Percentiles rank a stretch among this genome's conserved stretches.
phyloP scores from a whole-genome alignment of 2,888 invertebrate genomes.

The Mesopsocus fuscifrons region DNA sequence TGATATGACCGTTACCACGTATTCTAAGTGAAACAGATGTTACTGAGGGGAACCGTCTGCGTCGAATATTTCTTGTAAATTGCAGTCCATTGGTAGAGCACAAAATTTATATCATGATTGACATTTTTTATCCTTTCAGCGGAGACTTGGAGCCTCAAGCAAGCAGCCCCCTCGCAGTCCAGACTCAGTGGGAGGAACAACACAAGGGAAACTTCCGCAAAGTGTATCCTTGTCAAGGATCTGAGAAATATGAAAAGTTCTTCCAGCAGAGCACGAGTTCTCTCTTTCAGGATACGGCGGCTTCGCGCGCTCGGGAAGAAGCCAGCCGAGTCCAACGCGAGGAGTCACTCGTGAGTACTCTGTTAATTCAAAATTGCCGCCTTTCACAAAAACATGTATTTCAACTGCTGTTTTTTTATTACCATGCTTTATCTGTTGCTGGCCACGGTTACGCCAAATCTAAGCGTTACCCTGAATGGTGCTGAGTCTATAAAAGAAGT shows the following conservation, averaged over 20 bases:
- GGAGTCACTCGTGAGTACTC: conserved; percentile 35
- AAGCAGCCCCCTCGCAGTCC: conserved; percentile 21
- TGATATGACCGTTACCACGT: too few relatives aligned
- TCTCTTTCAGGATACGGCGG: conserved; percentile 53
- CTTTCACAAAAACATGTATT: background rate
- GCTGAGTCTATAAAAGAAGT: too few relatives aligned
- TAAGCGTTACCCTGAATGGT: too few relatives aligned
- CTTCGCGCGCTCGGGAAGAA: conserved; percentile 58
- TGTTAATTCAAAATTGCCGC: conserved; percentile 10
- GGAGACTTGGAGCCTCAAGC: background rate
- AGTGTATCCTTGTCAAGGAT: conserved; percentile 43
- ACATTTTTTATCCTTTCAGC: too few relatives aligned
- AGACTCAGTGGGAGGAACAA: conserved; percentile 53
- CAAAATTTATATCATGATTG: too few relatives aligned
- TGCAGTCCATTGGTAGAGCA: too few relatives aligned
- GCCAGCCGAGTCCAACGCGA: conserved; percentile 49
- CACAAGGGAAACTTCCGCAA: conserved; percentile 54
- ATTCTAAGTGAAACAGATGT: too few relatives aligned
- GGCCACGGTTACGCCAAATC: too few relatives aligned
- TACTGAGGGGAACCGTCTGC: too few relatives aligned
- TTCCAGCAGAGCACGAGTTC: conserved; percentile 57
- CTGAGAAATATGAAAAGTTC: conserved; percentile 44
- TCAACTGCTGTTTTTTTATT: too few relatives aligned
- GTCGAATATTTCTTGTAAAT: too few relatives aligned
- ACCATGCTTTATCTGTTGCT: conserved; percentile 11